Evolutionary conservation across 30 jellyfish, hydroid and myxozoan genomes (phyloP).

Genomic region (Clytia hemisphaerica): DNA sequence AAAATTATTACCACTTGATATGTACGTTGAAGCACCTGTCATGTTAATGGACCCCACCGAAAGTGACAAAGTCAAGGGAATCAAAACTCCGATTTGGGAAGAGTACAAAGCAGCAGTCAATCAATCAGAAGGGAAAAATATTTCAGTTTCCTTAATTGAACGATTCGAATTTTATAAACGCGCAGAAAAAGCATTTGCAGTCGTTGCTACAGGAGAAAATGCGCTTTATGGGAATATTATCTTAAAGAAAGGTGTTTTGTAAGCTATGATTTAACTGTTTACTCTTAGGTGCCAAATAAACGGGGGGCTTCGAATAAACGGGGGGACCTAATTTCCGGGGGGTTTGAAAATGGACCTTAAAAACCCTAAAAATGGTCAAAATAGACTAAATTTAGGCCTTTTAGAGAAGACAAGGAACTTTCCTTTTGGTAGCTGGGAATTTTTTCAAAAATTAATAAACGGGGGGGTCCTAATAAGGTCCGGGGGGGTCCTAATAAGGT

Average conservation of each 20-base stretch:
- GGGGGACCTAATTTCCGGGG: no score
- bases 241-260: conserved; percentile 75
- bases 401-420: no score
- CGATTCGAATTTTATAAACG: conserved; percentile 83
- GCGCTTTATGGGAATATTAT: conserved; percentile 92
- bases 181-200: conserved; percentile 79
- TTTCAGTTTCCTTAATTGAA: conserved; percentile 61
- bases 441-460: no score
- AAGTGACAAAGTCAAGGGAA: conserved; percentile 58
- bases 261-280: no score
- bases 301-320: no score
- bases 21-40: conserved; percentile 60
- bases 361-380: no score
- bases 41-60: conserved; percentile 75
- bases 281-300: no score
- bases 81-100: conserved; percentile 94
- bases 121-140: conserved; percentile 64
- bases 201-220: conserved; percentile 91
- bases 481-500: no score
- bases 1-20: conserved; percentile 70
- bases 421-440: no score
- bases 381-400: no score
- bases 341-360: no score
- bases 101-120: conserved; percentile 68
- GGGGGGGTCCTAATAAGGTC: no score